Evolutionary conservation across 1,140 invertebrate genomes (phyloP), one percentile per base, ranked within the genome.

Genomic region (Drosophila ercepeae): DNA sequence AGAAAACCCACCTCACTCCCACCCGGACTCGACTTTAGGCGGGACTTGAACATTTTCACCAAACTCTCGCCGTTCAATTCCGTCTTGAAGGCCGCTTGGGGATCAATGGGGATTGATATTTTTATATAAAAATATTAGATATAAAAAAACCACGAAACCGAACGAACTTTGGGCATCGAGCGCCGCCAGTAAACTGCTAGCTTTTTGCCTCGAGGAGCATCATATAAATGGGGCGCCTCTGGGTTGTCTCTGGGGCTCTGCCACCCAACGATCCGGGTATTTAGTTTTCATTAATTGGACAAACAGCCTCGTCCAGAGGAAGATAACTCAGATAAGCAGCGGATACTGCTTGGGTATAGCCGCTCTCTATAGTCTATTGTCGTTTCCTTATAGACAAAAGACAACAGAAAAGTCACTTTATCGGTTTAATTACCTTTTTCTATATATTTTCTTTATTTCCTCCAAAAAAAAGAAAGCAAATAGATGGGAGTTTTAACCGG

Each of bases 41-140:
- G 89, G 61, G 75, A 74, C 42, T 90, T 90, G 45, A 90, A 84
- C 78, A 90, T 90, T 65, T 77, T 90, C 46, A 75, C 86, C 55
- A 90, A 84, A 84, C 68, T 89, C 51, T 78, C 76, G 55, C 89
- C 83, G 75, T 55, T 84, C 14, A 89, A 67, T 76, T 89, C 84
- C 86, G 81, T 89, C 52, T 86, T 89, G 84, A 81, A 89, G 64
- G 53, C 49, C 39, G 58, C 64, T 72, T 46, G 13, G 14, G 16
- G 36, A 54, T 50, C 53, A 39, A 23, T 65, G 29, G 48, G 14
- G 16, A 4, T 3, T 44, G 21, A 58, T 54, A 27, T 25, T 9
- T 9, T 21, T 21, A 21, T 49, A 1, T 41, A n/a, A n/a, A n/a
- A n/a, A n/a, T 11, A 32, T 69, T 54, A 29, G 14, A 46, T 39